These are phyloP conservation scores for Cheumatopsyche charites DNA, from an alignment of 1,140 invertebrate genomes.

Conservation along the genomic window DNA sequence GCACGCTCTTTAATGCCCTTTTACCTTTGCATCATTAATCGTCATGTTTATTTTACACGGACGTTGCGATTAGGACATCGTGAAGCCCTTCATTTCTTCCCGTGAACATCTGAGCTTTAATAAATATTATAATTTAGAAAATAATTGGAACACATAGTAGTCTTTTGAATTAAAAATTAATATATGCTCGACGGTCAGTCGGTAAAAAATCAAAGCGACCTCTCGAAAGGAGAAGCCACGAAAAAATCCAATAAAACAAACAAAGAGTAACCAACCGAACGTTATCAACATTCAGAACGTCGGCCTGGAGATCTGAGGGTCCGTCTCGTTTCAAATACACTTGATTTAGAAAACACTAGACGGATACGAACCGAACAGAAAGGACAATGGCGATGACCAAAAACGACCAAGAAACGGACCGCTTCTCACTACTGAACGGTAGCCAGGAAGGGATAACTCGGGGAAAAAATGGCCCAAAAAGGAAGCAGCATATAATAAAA, in stretches of 20 bases:
- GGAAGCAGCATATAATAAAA: background rate
- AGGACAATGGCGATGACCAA: conserved; percentile 14
- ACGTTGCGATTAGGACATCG: background rate
- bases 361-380: background rate
- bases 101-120: too few relatives aligned
- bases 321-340: background rate
- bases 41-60: background rate
- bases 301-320: conserved; percentile 1
- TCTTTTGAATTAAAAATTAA: too few relatives aligned
- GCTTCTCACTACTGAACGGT: too few relatives aligned
- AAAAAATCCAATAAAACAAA: background rate
- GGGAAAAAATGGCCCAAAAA: background rate
- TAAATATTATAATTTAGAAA: too few relatives aligned
- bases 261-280: conserved; percentile 10
- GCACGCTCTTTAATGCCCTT: conserved; percentile 2
- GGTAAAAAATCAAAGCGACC: background rate
- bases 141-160: too few relatives aligned
- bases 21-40: conserved; percentile 13
- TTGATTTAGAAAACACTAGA: conserved; percentile 21
- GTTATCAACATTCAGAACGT: conserved; percentile 14
- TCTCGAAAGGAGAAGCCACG: background rate
- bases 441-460: too few relatives aligned
- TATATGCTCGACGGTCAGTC: too few relatives aligned
- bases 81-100: background rate
- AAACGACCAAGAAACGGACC: background rate